phyloP scores from a whole-genome alignment of 2,888 invertebrate genomes.

The Andrena bucephala region DNA sequence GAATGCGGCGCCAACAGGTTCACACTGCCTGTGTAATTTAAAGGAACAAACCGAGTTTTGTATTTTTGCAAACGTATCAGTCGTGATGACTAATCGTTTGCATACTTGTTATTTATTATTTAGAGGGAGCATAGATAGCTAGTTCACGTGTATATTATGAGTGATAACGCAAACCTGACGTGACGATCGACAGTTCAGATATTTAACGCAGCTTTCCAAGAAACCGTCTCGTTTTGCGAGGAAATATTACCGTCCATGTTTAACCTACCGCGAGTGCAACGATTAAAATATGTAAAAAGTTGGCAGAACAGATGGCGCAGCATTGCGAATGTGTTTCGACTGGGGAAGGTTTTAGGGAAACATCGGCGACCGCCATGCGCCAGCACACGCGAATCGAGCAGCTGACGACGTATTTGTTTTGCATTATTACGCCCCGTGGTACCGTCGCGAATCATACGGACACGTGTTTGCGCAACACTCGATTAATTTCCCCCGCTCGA shows the following conservation, averaged over 20 bases:
- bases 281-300: neutral
- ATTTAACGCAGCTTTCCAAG: neutral
- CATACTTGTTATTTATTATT: neutral
- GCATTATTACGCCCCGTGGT: slow-evolving; percentile 24
- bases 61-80: neutral
- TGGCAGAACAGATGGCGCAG: too few relatives aligned
- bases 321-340: too few relatives aligned
- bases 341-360: too few relatives aligned
- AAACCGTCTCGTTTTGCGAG: neutral
- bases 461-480: slow-evolving; percentile 41
- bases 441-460: slow-evolving; percentile 20
- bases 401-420: slow-evolving; percentile 29
- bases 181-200: slow-evolving; percentile 6
- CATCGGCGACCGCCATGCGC: too few relatives aligned
- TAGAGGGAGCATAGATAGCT: neutral
- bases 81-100: neutral
- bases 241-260: neutral
- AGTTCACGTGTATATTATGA: neutral
- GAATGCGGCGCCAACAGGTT: neutral
- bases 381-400: neutral
- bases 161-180: slow-evolving; percentile 2
- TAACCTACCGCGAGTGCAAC: neutral
- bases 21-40: neutral
- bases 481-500: slow-evolving; percentile 28
- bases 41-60: neutral